Evolutionary conservation across 1,140 invertebrate genomes (phyloP), one percentile per base, ranked within the genome.

Genomic region (Lucilia sericata): DNA sequence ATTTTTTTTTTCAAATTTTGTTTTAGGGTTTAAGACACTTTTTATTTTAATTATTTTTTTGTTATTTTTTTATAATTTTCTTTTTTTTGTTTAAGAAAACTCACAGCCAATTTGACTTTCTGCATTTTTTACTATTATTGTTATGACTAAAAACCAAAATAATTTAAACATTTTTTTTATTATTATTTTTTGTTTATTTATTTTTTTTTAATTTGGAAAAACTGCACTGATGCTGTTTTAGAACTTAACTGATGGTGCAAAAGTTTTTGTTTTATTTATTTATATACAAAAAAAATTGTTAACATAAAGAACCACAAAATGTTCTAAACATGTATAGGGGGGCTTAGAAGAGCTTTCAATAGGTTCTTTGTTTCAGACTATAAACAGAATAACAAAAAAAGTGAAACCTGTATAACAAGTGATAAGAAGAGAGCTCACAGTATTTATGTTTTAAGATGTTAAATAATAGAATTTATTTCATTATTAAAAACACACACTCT

Each of bases 51-150:
- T n/a, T n/a, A n/a, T n/a, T n/a, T n/a, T n/a, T n/a, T n/a, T n/a
- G n/a, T n/a, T n/a, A n/a, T n/a, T n/a, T n/a, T n/a, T n/a, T n/a
- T n/a, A n/a, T n/a, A n/a, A n/a, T n/a, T n/a, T n/a, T n/a, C n/a
- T n/a, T n/a, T n/a, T n/a, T n/a, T n/a, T n/a, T n/a, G n/a, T n/a
- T n/a, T n/a, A n/a, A n/a, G n/a, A n/a, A n/a, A n/a, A n/a, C 86
- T 86, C 84, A 89, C 88, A 89, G 83, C 87, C 85, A 85, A 89
- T 87, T 87, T 89, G 88, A 21, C 86, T 84, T 25, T 86, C 85
- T 80, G 84, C 75, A 78, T 78, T 82, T 55, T 86, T 76, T 14
- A 84, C 25, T 30, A 30, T 30, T 30, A 3, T 30, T 30, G 25
- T 19, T 19, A 60, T 82, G 60, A 74, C 65, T 60, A 84, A 74